Conservation (phyloP, 2,797 vertebrate genomes). For the Trichosurus vulpecula region DNA sequence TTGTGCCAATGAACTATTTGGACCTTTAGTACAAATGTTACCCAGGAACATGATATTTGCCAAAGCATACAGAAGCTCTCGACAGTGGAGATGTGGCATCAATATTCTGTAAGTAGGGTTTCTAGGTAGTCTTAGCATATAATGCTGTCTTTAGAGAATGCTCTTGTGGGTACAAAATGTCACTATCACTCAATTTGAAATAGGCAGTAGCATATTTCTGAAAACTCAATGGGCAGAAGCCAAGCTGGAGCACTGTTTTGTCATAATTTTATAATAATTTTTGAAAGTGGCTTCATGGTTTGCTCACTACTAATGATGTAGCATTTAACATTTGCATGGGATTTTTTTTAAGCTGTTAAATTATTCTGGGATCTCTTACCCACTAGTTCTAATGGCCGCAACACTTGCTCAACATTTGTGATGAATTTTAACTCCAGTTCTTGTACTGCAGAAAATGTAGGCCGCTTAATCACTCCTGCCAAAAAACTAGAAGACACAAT, state of each 20-base stretch:
- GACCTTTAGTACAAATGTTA: not conserved
- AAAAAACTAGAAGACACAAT: constrained; percentile 99
- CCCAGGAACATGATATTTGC: not conserved
- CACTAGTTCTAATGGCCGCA: constrained; percentile 82
- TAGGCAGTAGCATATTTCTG: constrained; percentile 72
- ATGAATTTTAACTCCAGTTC: constrained; percentile 88
- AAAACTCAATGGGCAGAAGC: constrained; percentile 70
- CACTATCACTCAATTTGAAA: constrained; percentile 66
- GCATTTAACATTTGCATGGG: constrained; percentile 88
- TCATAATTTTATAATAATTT: constrained; percentile 81
- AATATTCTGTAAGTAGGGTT: not conserved
- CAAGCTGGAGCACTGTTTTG: constrained; percentile 88
- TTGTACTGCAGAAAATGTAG: constrained; percentile 99
- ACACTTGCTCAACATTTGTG: constrained; percentile 73
- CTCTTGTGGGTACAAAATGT: constrained; percentile 75
- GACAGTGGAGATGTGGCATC: not conserved
- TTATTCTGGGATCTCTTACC: constrained; percentile 76
- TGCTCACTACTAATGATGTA: constrained; percentile 87
- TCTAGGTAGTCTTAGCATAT: constrained; percentile 24
- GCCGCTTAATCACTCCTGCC: constrained; percentile 97
- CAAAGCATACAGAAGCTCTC: constrained; percentile 14
- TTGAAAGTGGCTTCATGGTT: constrained; percentile 84
- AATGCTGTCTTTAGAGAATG: constrained; percentile 88
- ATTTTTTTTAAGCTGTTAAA: constrained; percentile 78
- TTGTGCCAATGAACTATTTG: not conserved